phyloP scores from a whole-genome alignment of 2,888 invertebrate species.

The Arge pagana region DNA sequence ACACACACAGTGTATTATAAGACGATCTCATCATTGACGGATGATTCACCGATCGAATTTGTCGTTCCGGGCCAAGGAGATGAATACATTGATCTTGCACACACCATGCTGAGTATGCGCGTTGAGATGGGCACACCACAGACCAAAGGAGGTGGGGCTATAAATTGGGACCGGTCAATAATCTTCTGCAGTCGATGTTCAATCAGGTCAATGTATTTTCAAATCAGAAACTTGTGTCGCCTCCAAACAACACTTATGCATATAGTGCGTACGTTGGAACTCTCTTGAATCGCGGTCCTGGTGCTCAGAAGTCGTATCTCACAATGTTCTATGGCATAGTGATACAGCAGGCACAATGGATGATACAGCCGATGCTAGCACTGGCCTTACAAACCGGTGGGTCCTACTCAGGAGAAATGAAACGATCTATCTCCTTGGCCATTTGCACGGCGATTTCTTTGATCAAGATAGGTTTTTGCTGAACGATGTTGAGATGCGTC shows the following conservation, averaged over 20 bases:
- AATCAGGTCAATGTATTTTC: constrained; percentile 37
- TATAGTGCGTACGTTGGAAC: constrained; percentile 39
- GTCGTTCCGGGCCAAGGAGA: constrained; percentile 33
- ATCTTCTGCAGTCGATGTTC: constrained; percentile 34
- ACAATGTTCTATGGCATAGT: constrained; percentile 25
- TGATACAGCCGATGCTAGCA: constrained; percentile 3
- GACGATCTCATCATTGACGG: constrained; percentile 33
- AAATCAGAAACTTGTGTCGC: constrained; percentile 38
- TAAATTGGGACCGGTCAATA: constrained; percentile 32
- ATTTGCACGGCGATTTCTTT: constrained; percentile 28
- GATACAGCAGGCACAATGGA: constrained; percentile 28
- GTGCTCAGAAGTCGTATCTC: constrained; percentile 33
- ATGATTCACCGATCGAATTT: constrained; percentile 38
- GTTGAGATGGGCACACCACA: constrained; percentile 24
- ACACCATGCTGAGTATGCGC: constrained; percentile 33
- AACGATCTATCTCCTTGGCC: constrained; percentile 17
- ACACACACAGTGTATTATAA: constrained; percentile 36
- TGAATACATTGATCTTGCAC: constrained; percentile 35
- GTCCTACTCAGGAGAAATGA: not conserved
- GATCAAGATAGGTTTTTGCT: constrained; percentile 29
- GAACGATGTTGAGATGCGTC: constrained; percentile 28
- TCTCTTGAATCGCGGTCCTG: constrained; percentile 30
- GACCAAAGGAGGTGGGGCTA: not conserved
- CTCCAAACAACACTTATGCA: constrained; percentile 35
- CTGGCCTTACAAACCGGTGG: not conserved